Base-by-base conservation (phyloP, 2,888 invertebrate species). In the Cenopis cana region DNA sequence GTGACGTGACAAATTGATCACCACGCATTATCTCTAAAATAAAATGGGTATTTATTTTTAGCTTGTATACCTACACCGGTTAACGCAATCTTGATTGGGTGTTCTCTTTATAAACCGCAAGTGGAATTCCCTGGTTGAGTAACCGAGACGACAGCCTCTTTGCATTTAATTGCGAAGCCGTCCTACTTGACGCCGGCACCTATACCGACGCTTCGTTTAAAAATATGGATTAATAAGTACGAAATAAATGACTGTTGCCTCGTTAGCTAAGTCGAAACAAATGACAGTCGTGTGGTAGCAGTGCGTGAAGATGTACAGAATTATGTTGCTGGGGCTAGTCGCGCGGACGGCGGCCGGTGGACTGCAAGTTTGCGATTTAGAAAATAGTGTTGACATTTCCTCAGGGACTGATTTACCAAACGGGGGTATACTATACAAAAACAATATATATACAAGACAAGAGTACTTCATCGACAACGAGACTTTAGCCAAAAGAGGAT, bases 391-490 rank as follows among this genome's bases (percentile, higher is more conserved):
- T 11, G 85, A 89, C 60, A 83, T 89, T 64, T 79, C 82, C n/a
- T 73, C 74, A 20, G 88, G 88, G 6, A 77, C 67, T 0, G 74
- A 77, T 59, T 56, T 77, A 2, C 20, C 76, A 0, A 78, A 82
- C n/a, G 82, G 82, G 2, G 79, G 78, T n/a, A 75, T 85, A 59
- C 20, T 74, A 49, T 79, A 78, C 46, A 67, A 82, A 4, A 86
- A 84, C 0, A 66, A 84, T 2, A 75, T 52, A 17, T 89, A 86
- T 52, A 62, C 74, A 1, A 75, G 74, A 4, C 75, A 77, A 2
- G 85, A 91, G 71, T 87, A 86, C 74, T 83, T 77, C 56, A 64
- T 77, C 1, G 83, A 85, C 18, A 76, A 77, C 8, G 73, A 69
- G 0, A 82, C 77, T 0, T 74, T 79, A 1, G 57, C 62, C 2